These are phyloP conservation scores for Polydrusus cervinus DNA, from an alignment of 2,888 invertebrate genomes.

Conservation along the genomic window DNA sequence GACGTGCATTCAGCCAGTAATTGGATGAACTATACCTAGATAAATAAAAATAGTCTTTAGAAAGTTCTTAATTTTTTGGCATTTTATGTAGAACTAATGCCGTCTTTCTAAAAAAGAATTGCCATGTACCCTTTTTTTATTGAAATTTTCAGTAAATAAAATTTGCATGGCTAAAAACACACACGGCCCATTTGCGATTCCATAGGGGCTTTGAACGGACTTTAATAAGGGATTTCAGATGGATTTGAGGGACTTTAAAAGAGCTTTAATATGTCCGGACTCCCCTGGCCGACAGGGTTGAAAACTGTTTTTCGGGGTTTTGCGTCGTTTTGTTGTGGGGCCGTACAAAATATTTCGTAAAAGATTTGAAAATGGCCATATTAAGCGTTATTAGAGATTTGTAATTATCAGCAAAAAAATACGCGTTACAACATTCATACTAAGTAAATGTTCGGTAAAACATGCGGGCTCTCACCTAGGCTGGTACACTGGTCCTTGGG, in stretches of 20 bases:
- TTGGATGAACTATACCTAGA: too few relatives aligned
- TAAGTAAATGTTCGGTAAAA: too few relatives aligned
- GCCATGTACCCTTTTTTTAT: not conserved
- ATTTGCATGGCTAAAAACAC: conserved; percentile 31
- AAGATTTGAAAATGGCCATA: not conserved
- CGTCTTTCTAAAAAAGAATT: too few relatives aligned
- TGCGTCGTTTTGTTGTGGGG: not conserved
- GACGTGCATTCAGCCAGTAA: too few relatives aligned
- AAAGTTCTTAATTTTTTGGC: too few relatives aligned
- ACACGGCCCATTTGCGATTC: conserved; percentile 17
- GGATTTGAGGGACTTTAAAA: conserved; percentile 23
- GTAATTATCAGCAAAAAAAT: not conserved
- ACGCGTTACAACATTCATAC: too few relatives aligned
- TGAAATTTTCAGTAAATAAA: conserved; percentile 22
- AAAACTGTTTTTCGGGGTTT: conserved; percentile 16
- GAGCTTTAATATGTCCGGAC: conserved; percentile 26
- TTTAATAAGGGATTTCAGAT: conserved; percentile 23
- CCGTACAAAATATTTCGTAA: not conserved
- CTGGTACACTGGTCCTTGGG: too few relatives aligned
- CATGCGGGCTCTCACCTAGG: too few relatives aligned
- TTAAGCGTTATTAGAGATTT: not conserved
- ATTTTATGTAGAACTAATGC: too few relatives aligned
- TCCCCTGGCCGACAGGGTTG: conserved; percentile 12
- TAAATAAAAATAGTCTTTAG: too few relatives aligned
- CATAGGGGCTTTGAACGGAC: conserved; percentile 20